Percentiles rank a stretch among this genome's conserved stretches.
phyloP scores from a whole-genome alignment of 2,797 vertebrate species.

The Leptoclinus maculatus region DNA sequence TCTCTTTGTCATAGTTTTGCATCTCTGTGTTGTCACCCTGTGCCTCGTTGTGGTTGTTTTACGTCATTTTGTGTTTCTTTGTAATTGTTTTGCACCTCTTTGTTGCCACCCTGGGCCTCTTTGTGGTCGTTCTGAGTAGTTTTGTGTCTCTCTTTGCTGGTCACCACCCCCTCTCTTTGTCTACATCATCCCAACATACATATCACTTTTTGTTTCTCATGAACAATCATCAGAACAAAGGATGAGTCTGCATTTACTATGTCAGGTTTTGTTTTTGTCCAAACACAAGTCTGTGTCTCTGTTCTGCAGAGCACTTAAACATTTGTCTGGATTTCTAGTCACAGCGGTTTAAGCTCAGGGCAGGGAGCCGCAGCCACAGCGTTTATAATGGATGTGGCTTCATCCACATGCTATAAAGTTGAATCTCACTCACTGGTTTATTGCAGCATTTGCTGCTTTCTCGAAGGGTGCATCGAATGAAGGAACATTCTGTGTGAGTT shows the following conservation, averaged over 20 bases:
- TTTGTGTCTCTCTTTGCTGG: not conserved
- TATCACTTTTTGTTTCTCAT: not conserved
- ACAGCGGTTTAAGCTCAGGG: constrained; percentile 44
- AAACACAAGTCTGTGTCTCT: not conserved
- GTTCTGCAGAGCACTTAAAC: constrained; percentile 7
- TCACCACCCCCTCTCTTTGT: not conserved
- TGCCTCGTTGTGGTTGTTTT: not conserved
- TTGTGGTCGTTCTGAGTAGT: not conserved
- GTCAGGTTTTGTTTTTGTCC: constrained; percentile 7
- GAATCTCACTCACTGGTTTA: constrained; percentile 58
- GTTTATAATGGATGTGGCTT: constrained; percentile 58
- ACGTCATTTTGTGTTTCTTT: not conserved
- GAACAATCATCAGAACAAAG: not conserved
- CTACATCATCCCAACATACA: not conserved
- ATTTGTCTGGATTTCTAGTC: constrained; percentile 43
- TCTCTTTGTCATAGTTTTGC: not conserved
- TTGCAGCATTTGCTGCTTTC: constrained; percentile 63
- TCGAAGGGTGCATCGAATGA: constrained; percentile 55
- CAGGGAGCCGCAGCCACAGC: constrained; percentile 27
- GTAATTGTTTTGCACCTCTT: not conserved
- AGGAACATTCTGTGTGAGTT: constrained; percentile 61
- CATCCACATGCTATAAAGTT: constrained; percentile 51
- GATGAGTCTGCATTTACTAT: not conserved
- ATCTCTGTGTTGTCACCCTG: not conserved
- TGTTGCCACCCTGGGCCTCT: not conserved